These are phyloP conservation scores for Argyra leucocephala DNA, from an alignment of 2,888 invertebrate genomes.

Conservation along the genomic window DNA sequence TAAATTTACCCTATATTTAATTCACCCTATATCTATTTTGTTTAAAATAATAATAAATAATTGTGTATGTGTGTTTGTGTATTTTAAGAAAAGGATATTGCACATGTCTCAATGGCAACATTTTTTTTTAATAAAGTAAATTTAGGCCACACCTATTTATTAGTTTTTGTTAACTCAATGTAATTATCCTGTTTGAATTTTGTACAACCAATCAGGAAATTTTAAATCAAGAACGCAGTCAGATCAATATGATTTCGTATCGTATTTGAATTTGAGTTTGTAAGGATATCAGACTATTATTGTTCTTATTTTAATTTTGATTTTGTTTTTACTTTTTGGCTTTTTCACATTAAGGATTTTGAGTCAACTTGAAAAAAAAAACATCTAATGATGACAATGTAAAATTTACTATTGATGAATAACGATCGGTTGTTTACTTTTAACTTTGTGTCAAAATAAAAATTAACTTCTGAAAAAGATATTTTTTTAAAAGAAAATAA, in stretches of 20 bases:
- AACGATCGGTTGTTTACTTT: background rate
- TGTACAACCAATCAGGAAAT: background rate
- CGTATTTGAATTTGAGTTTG: background rate
- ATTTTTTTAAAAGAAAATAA: background rate
- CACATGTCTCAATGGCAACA: background rate
- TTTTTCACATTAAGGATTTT: background rate
- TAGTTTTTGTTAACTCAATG: background rate
- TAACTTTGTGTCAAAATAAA: background rate
- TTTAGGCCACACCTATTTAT: background rate
- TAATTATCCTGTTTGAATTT: background rate
- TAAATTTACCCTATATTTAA: too few relatives aligned
- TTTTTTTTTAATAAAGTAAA: background rate
- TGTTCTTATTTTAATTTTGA: background rate
- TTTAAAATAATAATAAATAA: too few relatives aligned
- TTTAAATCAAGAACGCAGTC: background rate
- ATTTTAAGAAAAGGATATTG: background rate
- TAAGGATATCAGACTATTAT: background rate
- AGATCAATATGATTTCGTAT: background rate
- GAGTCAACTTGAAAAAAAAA: background rate
- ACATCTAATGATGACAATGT: background rate
- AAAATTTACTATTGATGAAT: background rate
- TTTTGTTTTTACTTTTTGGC: background rate
- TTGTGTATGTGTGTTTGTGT: too few relatives aligned
- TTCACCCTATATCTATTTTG: too few relatives aligned
- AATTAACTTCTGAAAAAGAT: background rate